phyloP scores from a whole-genome alignment of 2,113 vertebrate genomes.

The Mola mola region DNA sequence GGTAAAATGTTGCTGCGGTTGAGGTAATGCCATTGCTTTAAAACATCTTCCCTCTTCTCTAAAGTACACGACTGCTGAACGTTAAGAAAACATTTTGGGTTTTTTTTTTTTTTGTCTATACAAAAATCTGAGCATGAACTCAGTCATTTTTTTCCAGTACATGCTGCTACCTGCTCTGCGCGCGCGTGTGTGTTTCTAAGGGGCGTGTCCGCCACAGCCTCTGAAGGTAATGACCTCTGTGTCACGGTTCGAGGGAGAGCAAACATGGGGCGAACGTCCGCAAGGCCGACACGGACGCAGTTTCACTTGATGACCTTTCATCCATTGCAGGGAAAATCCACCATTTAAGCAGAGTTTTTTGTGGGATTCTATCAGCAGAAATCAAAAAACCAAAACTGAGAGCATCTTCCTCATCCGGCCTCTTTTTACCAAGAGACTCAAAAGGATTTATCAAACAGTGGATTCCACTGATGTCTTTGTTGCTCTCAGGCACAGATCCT shows the following conservation, averaged over 20 bases:
- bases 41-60: background rate
- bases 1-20: background rate
- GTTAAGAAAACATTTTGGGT: background rate
- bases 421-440: too few relatives aligned
- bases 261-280: conserved; percentile 25
- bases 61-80: background rate
- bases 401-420: too few relatives aligned
- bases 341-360: conserved; percentile 3
- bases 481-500: too few relatives aligned
- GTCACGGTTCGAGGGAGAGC: conserved; percentile 28
- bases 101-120: background rate
- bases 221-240: conserved; percentile 44
- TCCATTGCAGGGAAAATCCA: conserved; percentile 12
- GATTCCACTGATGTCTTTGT: too few relatives aligned
- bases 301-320: conserved; percentile 18
- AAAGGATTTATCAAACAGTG: too few relatives aligned
- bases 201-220: background rate
- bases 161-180: background rate
- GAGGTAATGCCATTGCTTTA: background rate
- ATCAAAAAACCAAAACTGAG: too few relatives aligned
- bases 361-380: too few relatives aligned
- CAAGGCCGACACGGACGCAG: conserved; percentile 11
- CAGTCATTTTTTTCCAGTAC: background rate
- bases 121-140: too few relatives aligned
- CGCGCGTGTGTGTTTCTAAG: background rate